phyloP scores from a whole-genome alignment of 2,888 invertebrate genomes.

The Theretra japonica region DNA sequence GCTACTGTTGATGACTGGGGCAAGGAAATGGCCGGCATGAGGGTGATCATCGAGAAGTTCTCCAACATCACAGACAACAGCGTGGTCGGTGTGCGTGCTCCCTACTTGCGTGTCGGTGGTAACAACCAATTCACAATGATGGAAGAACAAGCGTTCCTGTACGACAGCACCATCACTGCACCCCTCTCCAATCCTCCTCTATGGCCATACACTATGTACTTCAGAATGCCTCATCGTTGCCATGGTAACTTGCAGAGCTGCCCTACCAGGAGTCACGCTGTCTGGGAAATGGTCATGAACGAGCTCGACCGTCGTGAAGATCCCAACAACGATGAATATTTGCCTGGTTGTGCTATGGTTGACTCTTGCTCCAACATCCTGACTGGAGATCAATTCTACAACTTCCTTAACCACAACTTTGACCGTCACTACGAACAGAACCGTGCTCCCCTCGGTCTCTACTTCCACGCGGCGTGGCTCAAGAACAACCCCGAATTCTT shows the following conservation, averaged over 20 bases:
- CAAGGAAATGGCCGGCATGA: slow-evolving; percentile 97
- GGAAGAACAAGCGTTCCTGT: slow-evolving; percentile 97
- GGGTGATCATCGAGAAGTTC: slow-evolving; percentile 95
- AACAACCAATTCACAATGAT: slow-evolving; percentile 99
- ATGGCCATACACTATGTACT: slow-evolving; percentile 99
- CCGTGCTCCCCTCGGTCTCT: slow-evolving; percentile 94
- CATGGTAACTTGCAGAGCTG: slow-evolving; percentile 96
- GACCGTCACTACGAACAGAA: slow-evolving; percentile 96
- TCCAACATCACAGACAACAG: slow-evolving; percentile 96
- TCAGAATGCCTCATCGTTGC: slow-evolving; percentile 97
- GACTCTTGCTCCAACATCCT: slow-evolving; percentile 97
- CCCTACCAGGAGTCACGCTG: slow-evolving; percentile 95
- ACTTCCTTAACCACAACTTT: slow-evolving; percentile 96
- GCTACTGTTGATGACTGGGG: slow-evolving; percentile 97
- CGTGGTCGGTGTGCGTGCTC: slow-evolving; percentile 95
- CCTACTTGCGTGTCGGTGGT: slow-evolving; percentile 95
- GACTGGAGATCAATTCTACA: slow-evolving; percentile 96
- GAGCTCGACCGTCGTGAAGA: slow-evolving; percentile 96
- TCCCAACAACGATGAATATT: slow-evolving; percentile 93
- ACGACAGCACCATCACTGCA: slow-evolving; percentile 97
- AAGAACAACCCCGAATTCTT: slow-evolving; percentile 96
- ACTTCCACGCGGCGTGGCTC: slow-evolving; percentile 97
- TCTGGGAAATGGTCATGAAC: slow-evolving; percentile 98
- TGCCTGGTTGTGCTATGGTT: slow-evolving; percentile 97
- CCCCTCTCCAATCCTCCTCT: slow-evolving; percentile 95